phyloP scores from a whole-genome alignment of 2,113 vertebrate species.

The Cinclus mexicanus region DNA sequence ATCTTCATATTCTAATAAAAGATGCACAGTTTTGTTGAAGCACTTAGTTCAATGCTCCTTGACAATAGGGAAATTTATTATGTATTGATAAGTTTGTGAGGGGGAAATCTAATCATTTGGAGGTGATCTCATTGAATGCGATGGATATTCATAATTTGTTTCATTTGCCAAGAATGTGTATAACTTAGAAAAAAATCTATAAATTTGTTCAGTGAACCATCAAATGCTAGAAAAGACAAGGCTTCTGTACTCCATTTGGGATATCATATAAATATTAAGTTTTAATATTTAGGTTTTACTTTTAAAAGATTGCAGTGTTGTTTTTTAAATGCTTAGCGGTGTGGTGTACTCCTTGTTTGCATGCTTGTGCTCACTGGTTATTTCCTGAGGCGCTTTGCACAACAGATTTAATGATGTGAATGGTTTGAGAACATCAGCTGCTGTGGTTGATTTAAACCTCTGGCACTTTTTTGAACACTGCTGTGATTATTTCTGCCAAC shows the following conservation, averaged over 20 bases:
- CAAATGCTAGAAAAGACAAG: neutral
- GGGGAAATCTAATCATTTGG: neutral
- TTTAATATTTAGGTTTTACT: neutral
- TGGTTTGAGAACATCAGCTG: constrained; percentile 47
- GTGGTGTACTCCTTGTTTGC: constrained; percentile 52
- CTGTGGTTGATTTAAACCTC: constrained; percentile 56
- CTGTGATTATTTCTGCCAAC: constrained; percentile 37
- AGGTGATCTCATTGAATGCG: neutral
- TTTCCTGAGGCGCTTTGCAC: constrained; percentile 44
- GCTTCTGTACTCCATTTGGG: neutral
- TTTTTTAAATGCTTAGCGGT: neutral
- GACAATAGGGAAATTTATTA: neutral
- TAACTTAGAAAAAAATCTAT: neutral
- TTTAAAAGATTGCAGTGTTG: neutral
- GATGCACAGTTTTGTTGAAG: neutral
- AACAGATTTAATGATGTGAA: constrained; percentile 48
- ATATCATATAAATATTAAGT: neutral
- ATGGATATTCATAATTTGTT: neutral
- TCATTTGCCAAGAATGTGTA: neutral
- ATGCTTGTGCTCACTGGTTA: constrained; percentile 57
- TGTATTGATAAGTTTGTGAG: neutral
- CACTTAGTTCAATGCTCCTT: neutral
- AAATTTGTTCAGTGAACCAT: neutral
- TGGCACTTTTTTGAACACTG: constrained; percentile 61
- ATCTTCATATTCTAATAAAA: neutral